A percentile compares a stretch with the other conserved stretches of the same genome.
These are phyloP conservation scores for Puffinus mauretanicus DNA, from an alignment of 2,113 vertebrate species.

Conservation along the genomic window DNA sequence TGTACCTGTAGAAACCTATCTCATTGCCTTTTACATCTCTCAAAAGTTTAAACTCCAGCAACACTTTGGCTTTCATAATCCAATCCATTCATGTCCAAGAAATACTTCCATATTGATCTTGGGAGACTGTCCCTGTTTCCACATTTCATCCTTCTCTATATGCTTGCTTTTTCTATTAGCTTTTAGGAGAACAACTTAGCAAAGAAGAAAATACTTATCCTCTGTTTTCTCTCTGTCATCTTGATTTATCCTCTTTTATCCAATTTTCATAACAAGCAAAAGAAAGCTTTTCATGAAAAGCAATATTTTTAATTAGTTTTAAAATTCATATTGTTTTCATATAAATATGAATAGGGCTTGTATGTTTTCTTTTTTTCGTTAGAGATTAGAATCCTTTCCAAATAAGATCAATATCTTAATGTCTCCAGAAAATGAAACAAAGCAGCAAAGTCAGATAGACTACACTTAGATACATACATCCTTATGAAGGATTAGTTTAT, in stretches of 20 bases:
- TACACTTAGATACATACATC: neutral
- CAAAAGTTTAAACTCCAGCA: neutral
- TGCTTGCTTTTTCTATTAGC: neutral
- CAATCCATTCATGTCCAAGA: fast-evolving
- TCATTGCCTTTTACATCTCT: neutral
- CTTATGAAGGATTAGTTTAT: neutral
- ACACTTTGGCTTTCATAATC: neutral
- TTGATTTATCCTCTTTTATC: neutral
- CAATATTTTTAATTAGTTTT: neutral
- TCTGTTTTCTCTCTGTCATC: neutral
- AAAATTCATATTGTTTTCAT: neutral
- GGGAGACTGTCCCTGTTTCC: neutral
- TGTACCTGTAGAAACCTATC: neutral
- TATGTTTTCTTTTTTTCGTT: neutral
- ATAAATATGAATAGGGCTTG: neutral
- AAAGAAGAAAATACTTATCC: neutral
- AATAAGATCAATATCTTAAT: neutral
- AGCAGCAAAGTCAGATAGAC: neutral
- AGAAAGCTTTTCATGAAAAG: neutral
- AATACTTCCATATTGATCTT: neutral
- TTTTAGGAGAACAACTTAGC: neutral
- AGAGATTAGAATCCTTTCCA: neutral
- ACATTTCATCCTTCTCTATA: neutral
- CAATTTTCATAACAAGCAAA: neutral
- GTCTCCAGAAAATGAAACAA: neutral